Conservation (phyloP, 1,140 invertebrate species). For the Drosophila azteca region DNA sequence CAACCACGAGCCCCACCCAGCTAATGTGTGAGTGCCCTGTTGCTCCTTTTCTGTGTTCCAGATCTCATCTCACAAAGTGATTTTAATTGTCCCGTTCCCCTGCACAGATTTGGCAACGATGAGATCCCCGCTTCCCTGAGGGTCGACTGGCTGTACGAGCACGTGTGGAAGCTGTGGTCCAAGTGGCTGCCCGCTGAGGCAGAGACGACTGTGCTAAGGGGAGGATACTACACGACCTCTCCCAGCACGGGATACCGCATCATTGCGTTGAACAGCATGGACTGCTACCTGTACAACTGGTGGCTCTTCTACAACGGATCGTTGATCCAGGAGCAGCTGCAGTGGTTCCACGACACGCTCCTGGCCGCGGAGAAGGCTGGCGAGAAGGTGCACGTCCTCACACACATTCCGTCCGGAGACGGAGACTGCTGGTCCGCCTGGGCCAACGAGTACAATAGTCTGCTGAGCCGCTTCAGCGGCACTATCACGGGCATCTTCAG, state of each 20-base stretch:
- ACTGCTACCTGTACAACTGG: conserved; percentile 90
- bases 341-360: conserved; percentile 91
- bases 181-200: conserved; percentile 87
- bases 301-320: conserved; percentile 83
- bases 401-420: conserved; percentile 91
- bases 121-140: conserved; percentile 76
- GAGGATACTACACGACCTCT: conserved; percentile 89
- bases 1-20: conserved; percentile 94
- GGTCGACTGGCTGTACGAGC: conserved; percentile 88
- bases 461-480: conserved; percentile 83
- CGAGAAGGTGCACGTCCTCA: conserved; percentile 92
- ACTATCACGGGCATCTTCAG: conserved; percentile 91
- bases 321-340: conserved; percentile 85
- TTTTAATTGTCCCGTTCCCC: too few relatives aligned
- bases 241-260: conserved; percentile 87
- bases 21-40: conserved; percentile 86
- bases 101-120: conserved; percentile 40
- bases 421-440: conserved; percentile 88
- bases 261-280: conserved; percentile 90
- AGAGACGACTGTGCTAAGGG: conserved; percentile 85
- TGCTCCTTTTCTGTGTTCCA: conserved; percentile 4
- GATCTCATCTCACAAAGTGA: conserved; percentile 4
- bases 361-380: conserved; percentile 87
- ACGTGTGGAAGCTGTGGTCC: conserved; percentile 87
- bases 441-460: conserved; percentile 86